phyloP scores from a whole-genome alignment of 2,888 invertebrate species.

The Pristionchus mayeri region DNA sequence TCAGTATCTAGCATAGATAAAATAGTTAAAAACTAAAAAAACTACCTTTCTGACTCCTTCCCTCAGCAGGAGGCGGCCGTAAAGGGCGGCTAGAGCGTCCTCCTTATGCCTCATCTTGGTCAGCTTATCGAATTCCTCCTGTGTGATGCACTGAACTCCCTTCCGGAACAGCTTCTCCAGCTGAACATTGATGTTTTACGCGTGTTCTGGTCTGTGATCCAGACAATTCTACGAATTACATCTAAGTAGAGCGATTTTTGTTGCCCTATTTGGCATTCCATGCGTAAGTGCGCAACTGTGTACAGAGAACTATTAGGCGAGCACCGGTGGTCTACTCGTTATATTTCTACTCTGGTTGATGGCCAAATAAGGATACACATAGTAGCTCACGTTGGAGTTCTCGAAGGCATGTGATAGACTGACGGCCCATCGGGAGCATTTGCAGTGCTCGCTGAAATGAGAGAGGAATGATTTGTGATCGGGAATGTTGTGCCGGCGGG shows the following conservation, averaged over 20 bases:
- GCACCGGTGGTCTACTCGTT: too few species aligned
- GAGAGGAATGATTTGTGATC: slow-evolving; percentile 14
- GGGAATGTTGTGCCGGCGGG: neutral
- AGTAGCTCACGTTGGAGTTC: slow-evolving; percentile 64
- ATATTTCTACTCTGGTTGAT: too few species aligned
- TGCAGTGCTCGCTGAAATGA: slow-evolving; percentile 54
- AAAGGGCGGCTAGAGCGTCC: slow-evolving; percentile 71
- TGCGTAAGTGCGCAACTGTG: too few species aligned
- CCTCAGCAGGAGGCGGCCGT: slow-evolving; percentile 72
- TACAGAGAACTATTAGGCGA: too few species aligned
- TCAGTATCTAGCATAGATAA: too few species aligned
- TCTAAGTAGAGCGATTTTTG: too few species aligned
- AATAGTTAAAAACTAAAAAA: too few species aligned
- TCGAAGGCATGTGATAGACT: slow-evolving; percentile 70
- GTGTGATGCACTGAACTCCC: slow-evolving; percentile 73
- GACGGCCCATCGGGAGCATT: slow-evolving; percentile 72
- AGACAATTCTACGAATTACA: too few species aligned
- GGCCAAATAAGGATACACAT: too few species aligned
- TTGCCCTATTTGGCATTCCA: too few species aligned
- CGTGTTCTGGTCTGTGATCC: too few species aligned
- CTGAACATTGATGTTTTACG: slow-evolving; percentile 52
- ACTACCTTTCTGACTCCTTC: slow-evolving; percentile 68
- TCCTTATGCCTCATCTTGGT: slow-evolving; percentile 71
- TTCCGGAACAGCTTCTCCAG: slow-evolving; percentile 69
- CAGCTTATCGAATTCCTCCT: slow-evolving; percentile 71